Evolutionary conservation across 2,888 invertebrate species (phyloP).

Genomic region (Napeogenes inachia): DNA sequence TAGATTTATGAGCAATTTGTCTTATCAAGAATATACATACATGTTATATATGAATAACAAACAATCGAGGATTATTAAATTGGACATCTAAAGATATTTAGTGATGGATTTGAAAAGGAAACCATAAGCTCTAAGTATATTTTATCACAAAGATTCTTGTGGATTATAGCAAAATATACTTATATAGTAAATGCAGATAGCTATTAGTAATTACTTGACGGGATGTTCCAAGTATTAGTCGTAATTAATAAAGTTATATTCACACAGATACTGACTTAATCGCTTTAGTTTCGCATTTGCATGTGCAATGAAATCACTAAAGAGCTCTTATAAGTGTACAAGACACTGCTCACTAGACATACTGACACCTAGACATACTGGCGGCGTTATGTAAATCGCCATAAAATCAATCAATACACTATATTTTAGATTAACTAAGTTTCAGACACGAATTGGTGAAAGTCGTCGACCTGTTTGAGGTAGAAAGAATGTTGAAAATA

Average conservation of each 20-base stretch:
- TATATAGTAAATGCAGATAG: too few relatives aligned
- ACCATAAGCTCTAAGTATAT: too few relatives aligned
- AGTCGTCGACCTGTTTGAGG: conserved; percentile 13
- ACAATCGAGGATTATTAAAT: background rate
- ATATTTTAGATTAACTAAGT: conserved; percentile 1
- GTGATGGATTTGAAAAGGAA: too few relatives aligned
- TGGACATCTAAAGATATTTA: too few relatives aligned
- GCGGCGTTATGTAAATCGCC: conserved; percentile 46
- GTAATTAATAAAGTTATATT: too few relatives aligned
- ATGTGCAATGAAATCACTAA: conserved; percentile 51
- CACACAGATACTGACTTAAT: conserved; percentile 34
- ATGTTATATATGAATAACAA: too few relatives aligned
- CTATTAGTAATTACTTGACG: too few relatives aligned
- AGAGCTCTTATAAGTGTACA: conserved; percentile 42
- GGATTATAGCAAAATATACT: too few relatives aligned
- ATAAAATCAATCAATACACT: conserved; percentile 10
- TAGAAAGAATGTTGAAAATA: background rate
- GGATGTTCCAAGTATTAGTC: too few relatives aligned
- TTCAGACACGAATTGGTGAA: conserved; percentile 25
- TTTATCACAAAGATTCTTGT: too few relatives aligned
- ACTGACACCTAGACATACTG: conserved; percentile 40
- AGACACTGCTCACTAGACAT: conserved; percentile 34
- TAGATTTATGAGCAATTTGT: conserved; percentile 20
- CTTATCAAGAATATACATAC: conserved; percentile 2
- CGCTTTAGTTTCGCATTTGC: conserved; percentile 31